Conservation (phyloP, 2,888 invertebrate genomes). For the Pterostichus madidus region DNA sequence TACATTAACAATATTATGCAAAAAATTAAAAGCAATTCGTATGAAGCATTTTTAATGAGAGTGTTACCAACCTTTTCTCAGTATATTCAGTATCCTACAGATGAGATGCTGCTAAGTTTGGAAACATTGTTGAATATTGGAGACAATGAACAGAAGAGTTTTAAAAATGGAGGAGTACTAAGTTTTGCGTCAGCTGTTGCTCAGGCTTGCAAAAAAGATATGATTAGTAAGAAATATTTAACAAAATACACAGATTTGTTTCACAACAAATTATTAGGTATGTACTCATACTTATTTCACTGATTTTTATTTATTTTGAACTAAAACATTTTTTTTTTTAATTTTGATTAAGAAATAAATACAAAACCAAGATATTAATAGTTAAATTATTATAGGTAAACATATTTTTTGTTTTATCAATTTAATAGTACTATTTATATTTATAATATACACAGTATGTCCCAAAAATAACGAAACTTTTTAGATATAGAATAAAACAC, state of each 20-base stretch:
- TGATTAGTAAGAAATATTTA: not conserved
- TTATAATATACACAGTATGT: too few species aligned
- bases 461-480: too few species aligned
- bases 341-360: not conserved
- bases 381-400: too few species aligned
- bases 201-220: not conserved
- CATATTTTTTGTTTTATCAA: too few species aligned
- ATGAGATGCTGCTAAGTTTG: not conserved
- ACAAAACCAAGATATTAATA: too few species aligned
- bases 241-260: slow-evolving; percentile 9
- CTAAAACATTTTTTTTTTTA: too few species aligned
- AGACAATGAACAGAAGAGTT: not conserved
- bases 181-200: not conserved
- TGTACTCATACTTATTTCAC: not conserved
- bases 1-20: not conserved
- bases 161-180: not conserved
- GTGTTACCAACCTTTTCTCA: not conserved
- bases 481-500: too few species aligned
- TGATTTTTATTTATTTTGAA: too few species aligned
- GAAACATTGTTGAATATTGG: not conserved
- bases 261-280: slow-evolving; percentile 8
- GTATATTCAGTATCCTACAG: not conserved
- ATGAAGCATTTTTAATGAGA: not conserved
- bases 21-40: not conserved
- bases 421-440: too few species aligned